Conservation (phyloP, 2,113 vertebrate species). For the Ardeotis arabs region DNA sequence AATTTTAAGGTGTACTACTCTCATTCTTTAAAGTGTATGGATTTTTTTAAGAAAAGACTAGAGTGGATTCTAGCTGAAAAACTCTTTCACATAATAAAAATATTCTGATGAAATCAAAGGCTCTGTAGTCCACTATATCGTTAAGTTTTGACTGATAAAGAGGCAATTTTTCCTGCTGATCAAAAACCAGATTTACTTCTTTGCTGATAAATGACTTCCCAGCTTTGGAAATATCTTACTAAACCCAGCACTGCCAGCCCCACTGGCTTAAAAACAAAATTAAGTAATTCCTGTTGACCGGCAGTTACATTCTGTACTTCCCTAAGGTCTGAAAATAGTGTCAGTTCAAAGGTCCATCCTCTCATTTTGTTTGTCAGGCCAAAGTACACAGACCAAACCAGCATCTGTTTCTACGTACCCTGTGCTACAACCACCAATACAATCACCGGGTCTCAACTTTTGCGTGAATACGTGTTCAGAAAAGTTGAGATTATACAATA, state of each 20-base stretch:
- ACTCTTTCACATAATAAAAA: not conserved
- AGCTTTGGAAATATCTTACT: not conserved
- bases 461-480: not conserved
- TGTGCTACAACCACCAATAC: not conserved
- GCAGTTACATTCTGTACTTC: slow-evolving; percentile 1
- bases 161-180: not conserved
- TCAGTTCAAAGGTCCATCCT: slow-evolving; percentile 32
- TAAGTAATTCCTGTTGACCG: not conserved
- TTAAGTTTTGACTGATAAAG: not conserved
- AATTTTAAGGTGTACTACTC: not conserved
- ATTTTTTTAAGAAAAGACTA: not conserved
- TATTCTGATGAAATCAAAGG: not conserved
- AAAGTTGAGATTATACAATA: not conserved
- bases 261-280: not conserved
- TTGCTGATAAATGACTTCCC: not conserved
- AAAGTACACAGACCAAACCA: not conserved
- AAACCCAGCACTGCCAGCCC: not conserved
- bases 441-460: not conserved
- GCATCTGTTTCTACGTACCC: not conserved
- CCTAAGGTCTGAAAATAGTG: not conserved
- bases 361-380: not conserved
- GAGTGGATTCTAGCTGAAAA: not conserved
- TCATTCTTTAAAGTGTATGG: not conserved
- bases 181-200: not conserved
- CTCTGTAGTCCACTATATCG: not conserved